Evolutionary conservation across 2,797 vertebrate species (phyloP).

Genomic region (Hapalemur alaotrensis): DNA sequence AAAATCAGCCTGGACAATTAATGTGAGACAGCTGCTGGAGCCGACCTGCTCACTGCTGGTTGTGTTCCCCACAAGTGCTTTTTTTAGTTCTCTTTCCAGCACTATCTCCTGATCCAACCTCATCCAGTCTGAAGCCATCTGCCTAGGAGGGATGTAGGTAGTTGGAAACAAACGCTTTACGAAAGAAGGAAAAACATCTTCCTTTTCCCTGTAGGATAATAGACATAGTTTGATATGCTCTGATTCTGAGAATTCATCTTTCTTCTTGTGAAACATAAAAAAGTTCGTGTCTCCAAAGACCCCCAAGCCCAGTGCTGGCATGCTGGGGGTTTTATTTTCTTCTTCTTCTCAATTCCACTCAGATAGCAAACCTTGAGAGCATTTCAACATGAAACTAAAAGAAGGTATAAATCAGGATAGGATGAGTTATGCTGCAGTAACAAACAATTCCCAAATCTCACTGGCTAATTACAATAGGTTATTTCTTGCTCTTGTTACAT

Average conservation of each 20-base stretch:
- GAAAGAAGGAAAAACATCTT: background rate
- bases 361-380: background rate
- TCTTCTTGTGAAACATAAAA: background rate
- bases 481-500: background rate
- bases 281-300: background rate
- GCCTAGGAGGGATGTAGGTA: background rate
- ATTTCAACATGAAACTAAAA: background rate
- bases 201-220: background rate
- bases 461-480: background rate
- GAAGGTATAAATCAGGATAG: background rate
- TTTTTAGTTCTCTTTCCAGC: background rate
- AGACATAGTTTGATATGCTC: background rate
- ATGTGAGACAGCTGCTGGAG: rapidly evolving
- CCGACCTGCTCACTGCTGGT: background rate
- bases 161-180: background rate
- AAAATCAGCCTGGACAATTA: background rate
- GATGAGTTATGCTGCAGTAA: background rate
- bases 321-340: background rate
- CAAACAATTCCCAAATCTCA: background rate
- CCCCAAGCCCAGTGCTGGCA: background rate
- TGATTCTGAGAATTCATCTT: background rate
- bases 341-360: background rate
- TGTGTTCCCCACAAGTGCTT: background rate
- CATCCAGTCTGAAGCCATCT: background rate
- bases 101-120: background rate